Base-by-base conservation (phyloP, 2,888 invertebrate genomes). In the Ommatoiulus sabulosus region DNA sequence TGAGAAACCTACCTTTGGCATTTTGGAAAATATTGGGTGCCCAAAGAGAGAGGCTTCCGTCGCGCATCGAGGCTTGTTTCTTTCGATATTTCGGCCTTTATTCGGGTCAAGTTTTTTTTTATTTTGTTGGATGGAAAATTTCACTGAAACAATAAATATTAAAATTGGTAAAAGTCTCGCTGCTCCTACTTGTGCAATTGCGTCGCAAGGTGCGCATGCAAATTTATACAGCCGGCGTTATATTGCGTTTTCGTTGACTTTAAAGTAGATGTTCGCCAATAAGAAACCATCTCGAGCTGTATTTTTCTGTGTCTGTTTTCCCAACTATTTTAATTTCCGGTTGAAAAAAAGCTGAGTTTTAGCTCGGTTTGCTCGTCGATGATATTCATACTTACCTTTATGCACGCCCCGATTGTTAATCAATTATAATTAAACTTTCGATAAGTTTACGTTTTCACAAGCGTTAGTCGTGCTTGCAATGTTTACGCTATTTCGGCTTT, bases 351-450 rank as follows among this genome's bases (percentile, higher is more conserved):
- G 63, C n/a, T 63, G 63, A 1, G 20, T 63, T 48, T 63, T 63
- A 20, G 63, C 20, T 63, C 20, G 63, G 2, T 24, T 24, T 24
- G 24, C n/a, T n/a, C 24, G 20, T 20, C 7, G 7, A 10, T 24
- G 72, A 20, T 63, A 63, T 72, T n/a, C 72, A 72, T 10, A 24
- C 24, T 6, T 72, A 1, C 7, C 24, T 24, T 72, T 24, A 72
- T 72, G 3, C 10, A 72, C 24, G 24, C 72, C 7, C 24, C 72
- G 24, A 72, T 72, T 24, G 72, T 4, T 5, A 72, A 72, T 72
- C 72, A 72, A 72, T 72, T 72, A n/a, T n/a, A 72, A 72, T 72
- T 72, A 24, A 72, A n/a, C 24, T 10, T 24, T 72, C 72, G n/a
- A 72, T 24, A 24, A 72, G n/a, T 72, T 63, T 24, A 72, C 24